Evolutionary conservation across 2,113 vertebrate species (phyloP).

Genomic region (human): GRCh38 chr1:157690001-157690500

Average conservation of each 20-base stretch:
- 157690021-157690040: background rate
- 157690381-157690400: background rate
- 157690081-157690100: background rate
- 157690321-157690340: conserved; percentile 28
- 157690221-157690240: background rate
- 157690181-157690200: background rate
- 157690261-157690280: background rate
- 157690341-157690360: background rate
- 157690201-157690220: background rate
- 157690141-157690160: background rate
- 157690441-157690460: conserved; percentile 30
- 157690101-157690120: background rate
- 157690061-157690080: background rate
- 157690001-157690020: background rate
- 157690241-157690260: conserved; percentile 32
- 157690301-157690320: conserved; percentile 34
- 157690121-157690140: background rate
- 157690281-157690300: background rate
- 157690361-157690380: background rate
- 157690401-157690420: background rate
- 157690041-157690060: background rate
- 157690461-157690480: background rate
- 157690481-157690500: background rate
- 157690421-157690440: background rate
- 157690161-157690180: background rate